Evolutionary conservation across 2,797 vertebrate genomes (phyloP), one percentile per base, ranked within the genome.

Genomic region (Rallus crepitans): DNA sequence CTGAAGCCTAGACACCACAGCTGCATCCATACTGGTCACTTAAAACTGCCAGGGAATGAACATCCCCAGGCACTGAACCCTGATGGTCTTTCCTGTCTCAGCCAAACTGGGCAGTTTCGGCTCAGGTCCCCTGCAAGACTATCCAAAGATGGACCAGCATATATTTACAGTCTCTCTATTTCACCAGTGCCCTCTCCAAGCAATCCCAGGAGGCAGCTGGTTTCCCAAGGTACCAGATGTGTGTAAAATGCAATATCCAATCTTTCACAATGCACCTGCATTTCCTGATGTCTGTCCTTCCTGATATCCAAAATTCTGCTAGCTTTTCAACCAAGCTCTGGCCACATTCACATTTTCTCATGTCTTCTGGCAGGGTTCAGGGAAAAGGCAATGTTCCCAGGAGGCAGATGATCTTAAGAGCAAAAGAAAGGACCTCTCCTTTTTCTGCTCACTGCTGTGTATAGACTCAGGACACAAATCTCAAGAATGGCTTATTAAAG

Each of bases 331-430:
- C 6, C 2, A 35, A 33, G 24, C 12, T 83, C 13, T 47, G 21
- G 15, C 9, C 39, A 35, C n/a, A 24, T 0, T 24, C n/a, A 40
- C 14, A 35, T 73, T 71, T 68, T 78, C 45, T 64, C 12, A 68
- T 17, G 63, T 52, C n/a, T 8, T 64, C 27, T 31, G 6, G 14
- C 35, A 80, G 19, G 21, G n/a, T 28, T 13, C 23, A 47, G 18
- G 55, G 25, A 56, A 80, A 45, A 59, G 15, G 50, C 3, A 4
- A 8, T 30, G 13, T 10, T 69, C 12, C 20, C 17, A 20, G 35
- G 5, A 81, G 39, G 27, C 9, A 55, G 27, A 24, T 27, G 6
- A 40, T 65, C 18, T 76, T 42, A 65, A 3, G 60, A 0, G 0
- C 9, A 15, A 11, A 15, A 84, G 9, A 27, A 84, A 82, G n/a